phyloP scores from a whole-genome alignment of 23 tunicate genomes.

The Ascidia mentula region DNA sequence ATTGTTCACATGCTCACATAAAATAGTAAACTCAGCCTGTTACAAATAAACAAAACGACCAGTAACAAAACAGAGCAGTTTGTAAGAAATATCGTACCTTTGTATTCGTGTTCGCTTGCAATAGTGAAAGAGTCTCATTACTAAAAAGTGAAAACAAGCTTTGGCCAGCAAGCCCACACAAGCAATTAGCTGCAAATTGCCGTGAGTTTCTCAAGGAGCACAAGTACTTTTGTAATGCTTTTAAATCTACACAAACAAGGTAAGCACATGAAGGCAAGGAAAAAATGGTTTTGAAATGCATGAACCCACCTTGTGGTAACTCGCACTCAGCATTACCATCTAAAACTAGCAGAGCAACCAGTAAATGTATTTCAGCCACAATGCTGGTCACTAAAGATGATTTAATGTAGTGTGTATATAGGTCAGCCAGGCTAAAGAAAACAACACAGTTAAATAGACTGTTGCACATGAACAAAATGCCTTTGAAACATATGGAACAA shows the following conservation, averaged over 20 bases:
- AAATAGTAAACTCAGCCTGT: not conserved
- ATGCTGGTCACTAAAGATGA: not conserved
- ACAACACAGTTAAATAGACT: not conserved
- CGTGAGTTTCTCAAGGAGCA: not conserved
- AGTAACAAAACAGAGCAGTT: too few species aligned
- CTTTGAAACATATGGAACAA: not conserved
- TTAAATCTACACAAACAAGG: not conserved
- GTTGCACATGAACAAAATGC: not conserved
- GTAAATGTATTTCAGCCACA: not conserved
- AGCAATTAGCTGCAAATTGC: not conserved
- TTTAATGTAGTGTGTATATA: not conserved
- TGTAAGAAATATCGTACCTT: not conserved
- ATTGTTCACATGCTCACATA: not conserved
- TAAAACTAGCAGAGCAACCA: not conserved
- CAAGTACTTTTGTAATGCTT: not conserved
- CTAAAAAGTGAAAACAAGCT: not conserved
- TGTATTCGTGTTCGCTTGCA: not conserved
- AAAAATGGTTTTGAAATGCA: too few species aligned
- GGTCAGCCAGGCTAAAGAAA: not conserved
- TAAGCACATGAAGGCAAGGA: too few species aligned
- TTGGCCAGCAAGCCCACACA: not conserved
- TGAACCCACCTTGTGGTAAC: not conserved
- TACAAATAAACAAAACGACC: not conserved
- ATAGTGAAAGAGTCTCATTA: not conserved
- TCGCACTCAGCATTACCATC: not conserved